These are phyloP conservation scores for Petrocephalus zakoni DNA, from an alignment of 2,113 vertebrate genomes.

Conservation along the genomic window DNA sequence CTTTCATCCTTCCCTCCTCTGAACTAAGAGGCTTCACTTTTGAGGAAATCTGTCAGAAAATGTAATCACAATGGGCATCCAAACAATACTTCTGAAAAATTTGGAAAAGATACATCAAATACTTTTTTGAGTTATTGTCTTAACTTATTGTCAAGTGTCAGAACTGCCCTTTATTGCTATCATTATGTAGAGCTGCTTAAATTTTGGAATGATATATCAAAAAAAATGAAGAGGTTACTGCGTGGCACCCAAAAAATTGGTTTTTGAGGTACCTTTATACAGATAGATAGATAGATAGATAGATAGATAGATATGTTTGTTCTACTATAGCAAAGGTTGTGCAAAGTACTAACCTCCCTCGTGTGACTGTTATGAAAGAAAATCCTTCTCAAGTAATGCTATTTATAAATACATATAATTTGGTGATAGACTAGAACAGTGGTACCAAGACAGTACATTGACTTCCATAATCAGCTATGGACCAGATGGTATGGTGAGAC, in stretches of 20 bases:
- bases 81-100: not conserved
- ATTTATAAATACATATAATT: not conserved
- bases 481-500: slow-evolving; percentile 34
- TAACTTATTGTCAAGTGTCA: not conserved
- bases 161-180: not conserved
- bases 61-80: not conserved
- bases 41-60: not conserved
- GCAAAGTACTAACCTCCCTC: too few species aligned
- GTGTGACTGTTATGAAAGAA: not conserved
- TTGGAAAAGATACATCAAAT: not conserved
- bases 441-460: slow-evolving; percentile 28
- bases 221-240: not conserved
- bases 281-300: not conserved
- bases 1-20: not conserved
- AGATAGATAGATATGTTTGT: not conserved
- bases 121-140: not conserved
- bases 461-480: slow-evolving; percentile 28
- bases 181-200: not conserved
- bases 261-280: not conserved
- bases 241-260: not conserved
- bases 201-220: not conserved
- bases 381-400: not conserved
- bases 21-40: not conserved
- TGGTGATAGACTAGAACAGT: not conserved
- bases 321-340: not conserved